phyloP scores from a whole-genome alignment of 1,140 invertebrate genomes.

The Anagrus nilaparvatae region DNA sequence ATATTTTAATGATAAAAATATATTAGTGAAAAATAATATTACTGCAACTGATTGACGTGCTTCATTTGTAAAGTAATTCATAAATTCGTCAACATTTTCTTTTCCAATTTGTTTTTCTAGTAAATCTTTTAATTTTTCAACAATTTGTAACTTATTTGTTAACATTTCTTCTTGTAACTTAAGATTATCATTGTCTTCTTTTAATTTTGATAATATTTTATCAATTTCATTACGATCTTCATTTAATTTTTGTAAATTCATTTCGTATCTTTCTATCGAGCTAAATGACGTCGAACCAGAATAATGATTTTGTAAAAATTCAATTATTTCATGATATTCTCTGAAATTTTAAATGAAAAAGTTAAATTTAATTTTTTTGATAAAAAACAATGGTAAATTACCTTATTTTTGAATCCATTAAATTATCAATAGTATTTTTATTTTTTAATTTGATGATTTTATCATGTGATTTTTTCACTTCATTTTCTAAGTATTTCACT shows the following conservation, averaged over 20 bases:
- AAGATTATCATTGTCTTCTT: slow-evolving; percentile 18
- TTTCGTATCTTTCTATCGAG: slow-evolving; percentile 24
- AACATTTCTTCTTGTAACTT: slow-evolving; percentile 26
- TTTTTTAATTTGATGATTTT: slow-evolving; percentile 27
- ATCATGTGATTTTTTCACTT: slow-evolving; percentile 21
- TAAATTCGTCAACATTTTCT: slow-evolving; percentile 22
- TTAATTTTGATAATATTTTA: slow-evolving; percentile 24
- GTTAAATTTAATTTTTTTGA: no score
- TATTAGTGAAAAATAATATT: slow-evolving; percentile 15
- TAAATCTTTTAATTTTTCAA: slow-evolving; percentile 32
- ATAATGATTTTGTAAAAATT: slow-evolving; percentile 30
- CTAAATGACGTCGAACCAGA: slow-evolving; percentile 29
- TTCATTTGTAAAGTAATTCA: slow-evolving; percentile 28
- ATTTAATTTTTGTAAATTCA: slow-evolving; percentile 20
- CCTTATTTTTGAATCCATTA: no score
- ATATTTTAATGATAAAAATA: neutral
- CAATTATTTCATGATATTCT: slow-evolving; percentile 24
- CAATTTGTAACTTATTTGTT: slow-evolving; percentile 26
- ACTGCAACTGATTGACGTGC: slow-evolving; percentile 27
- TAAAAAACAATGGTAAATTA: no score
- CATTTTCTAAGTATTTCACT: slow-evolving; percentile 23
- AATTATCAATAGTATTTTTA: no score
- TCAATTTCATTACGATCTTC: slow-evolving; percentile 27
- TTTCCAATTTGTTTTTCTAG: slow-evolving; percentile 32
- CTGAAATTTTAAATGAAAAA: slow-evolving; percentile 17